Percentiles rank a stretch among this genome's conserved stretches.
Evolutionary conservation across 1,140 invertebrate genomes (phyloP).

Genomic region (Acromyrmex heyeri): DNA sequence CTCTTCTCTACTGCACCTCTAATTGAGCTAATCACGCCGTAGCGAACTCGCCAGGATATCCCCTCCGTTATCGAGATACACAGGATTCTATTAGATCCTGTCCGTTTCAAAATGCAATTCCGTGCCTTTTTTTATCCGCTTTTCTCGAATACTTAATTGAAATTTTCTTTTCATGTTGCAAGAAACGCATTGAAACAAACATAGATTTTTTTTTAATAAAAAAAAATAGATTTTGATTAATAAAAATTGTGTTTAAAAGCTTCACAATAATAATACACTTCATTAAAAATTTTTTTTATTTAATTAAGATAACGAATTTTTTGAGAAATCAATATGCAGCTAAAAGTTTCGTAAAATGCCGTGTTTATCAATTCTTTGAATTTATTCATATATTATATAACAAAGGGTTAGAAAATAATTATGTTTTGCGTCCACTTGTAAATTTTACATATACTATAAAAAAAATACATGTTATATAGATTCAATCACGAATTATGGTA

Average conservation of each 20-base stretch:
- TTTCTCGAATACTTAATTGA: neutral
- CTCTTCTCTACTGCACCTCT: neutral
- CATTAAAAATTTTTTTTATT: neutral
- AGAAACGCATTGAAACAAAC: neutral
- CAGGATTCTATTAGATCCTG: slow-evolving; percentile 15
- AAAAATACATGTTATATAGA: neutral
- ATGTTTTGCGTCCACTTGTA: neutral
- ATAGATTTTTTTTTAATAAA: neutral
- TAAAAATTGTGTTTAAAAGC: neutral
- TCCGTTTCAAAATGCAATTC: neutral
- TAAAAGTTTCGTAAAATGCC: neutral
- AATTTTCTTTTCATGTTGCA: neutral
- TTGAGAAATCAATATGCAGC: neutral
- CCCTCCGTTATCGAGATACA: slow-evolving; percentile 6
- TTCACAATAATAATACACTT: too few species aligned
- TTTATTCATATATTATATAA: neutral
- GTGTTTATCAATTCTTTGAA: neutral
- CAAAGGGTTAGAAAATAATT: neutral
- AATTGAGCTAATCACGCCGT: slow-evolving; percentile 66
- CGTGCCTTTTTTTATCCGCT: neutral
- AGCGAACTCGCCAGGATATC: neutral
- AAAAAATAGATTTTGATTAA: neutral
- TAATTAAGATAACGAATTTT: neutral
- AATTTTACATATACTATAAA: neutral
- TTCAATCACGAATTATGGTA: neutral